Percentiles rank a stretch among this genome's conserved stretches.
Conservation (phyloP, 2,113 vertebrate species). For the Butorides virescens region DNA sequence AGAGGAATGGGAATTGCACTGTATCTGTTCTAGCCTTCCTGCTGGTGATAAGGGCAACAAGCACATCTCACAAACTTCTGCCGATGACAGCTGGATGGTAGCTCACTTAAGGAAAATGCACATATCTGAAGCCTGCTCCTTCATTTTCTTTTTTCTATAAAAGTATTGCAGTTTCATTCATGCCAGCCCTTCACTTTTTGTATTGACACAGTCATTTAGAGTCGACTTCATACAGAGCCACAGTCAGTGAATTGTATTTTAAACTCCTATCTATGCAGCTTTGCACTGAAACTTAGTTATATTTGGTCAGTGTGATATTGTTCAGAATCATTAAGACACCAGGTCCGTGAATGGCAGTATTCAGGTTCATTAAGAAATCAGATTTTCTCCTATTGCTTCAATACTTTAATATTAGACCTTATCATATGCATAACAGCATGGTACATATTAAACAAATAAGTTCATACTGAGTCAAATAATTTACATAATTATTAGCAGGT, state of each 20-base stretch:
- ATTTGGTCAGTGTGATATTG: background rate
- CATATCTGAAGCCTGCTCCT: background rate
- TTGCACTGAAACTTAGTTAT: background rate
- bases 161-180: background rate
- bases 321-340: conserved; percentile 5
- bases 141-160: background rate
- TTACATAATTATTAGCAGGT: conserved; percentile 37
- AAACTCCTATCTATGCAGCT: background rate
- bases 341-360: background rate
- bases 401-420: conserved; percentile 20
- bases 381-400: conserved; percentile 12
- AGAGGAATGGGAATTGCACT: background rate
- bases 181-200: background rate
- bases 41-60: background rate
- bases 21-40: background rate
- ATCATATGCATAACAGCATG: conserved; percentile 14
- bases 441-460: conserved; percentile 48
- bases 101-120: background rate
- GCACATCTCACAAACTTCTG: background rate
- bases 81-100: background rate
- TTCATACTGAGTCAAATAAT: conserved; percentile 35
- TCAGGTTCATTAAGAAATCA: conserved; percentile 19
- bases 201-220: background rate
- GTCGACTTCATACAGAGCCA: background rate
- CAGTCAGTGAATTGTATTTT: background rate